phyloP scores from a whole-genome alignment of 30 jellyfish, hydroid and myxozoan genomes.

The Rhopilema esculentum region DNA sequence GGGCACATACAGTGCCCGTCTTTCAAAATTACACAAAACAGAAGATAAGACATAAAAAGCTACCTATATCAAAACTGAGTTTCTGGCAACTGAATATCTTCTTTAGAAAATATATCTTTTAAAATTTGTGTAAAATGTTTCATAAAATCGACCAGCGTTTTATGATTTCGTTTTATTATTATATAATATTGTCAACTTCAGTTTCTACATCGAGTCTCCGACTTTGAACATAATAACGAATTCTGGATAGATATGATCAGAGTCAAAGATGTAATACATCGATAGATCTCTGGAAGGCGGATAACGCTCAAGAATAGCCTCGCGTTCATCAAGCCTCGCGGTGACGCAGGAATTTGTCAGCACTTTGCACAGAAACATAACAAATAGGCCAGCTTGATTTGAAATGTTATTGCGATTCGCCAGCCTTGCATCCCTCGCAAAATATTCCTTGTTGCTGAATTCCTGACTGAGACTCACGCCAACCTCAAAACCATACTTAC shows the following conservation, averaged over 20 bases:
- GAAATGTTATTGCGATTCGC: conserved; percentile 38
- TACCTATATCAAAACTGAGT: no score
- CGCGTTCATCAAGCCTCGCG: conserved; percentile 7
- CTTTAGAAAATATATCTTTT: no score
- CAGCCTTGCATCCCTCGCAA: conserved; percentile 50
- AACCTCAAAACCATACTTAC: conserved; percentile 53
- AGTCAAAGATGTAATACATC: conserved; percentile 8
- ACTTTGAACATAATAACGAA: conserved; percentile 37
- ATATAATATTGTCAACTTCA: neutral
- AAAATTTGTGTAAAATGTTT: neutral
- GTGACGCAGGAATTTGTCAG: conserved; percentile 29
- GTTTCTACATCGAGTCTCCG: neutral
- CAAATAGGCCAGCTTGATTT: conserved; percentile 23
- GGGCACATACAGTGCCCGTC: no score
- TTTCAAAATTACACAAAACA: no score
- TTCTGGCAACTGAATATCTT: no score
- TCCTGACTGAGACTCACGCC: neutral
- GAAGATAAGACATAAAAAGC: no score
- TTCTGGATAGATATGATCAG: conserved; percentile 76
- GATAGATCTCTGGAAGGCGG: neutral
- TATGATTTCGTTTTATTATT: neutral
- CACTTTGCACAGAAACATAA: conserved; percentile 52
- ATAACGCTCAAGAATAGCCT: neutral
- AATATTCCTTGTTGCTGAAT: neutral
- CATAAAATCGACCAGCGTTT: neutral